These are phyloP conservation scores for Plecotus auritus DNA, from an alignment of 2,113 vertebrate species.

Conservation along the genomic window DNA sequence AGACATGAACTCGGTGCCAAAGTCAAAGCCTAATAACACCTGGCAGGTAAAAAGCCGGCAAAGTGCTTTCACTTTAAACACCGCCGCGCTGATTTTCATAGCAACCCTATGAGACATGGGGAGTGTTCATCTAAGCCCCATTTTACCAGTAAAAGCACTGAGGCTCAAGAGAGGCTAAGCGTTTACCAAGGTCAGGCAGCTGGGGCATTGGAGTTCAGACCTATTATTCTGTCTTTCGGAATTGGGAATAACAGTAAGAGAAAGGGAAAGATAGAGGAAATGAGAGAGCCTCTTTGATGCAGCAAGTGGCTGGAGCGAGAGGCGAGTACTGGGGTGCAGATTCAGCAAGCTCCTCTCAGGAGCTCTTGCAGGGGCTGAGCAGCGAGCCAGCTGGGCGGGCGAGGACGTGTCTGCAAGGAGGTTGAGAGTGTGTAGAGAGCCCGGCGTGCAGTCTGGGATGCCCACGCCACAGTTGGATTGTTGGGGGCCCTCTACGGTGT, in stretches of 20 bases:
- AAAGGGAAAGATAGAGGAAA: neutral
- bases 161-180: neutral
- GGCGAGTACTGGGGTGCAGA: neutral
- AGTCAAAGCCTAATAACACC: neutral
- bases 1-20: neutral
- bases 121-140: neutral
- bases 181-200: conserved; percentile 57
- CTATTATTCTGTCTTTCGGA: neutral
- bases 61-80: neutral
- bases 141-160: neutral
- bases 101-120: neutral
- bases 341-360: neutral
- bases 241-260: neutral
- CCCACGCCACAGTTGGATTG: fast-evolving
- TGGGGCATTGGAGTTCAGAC: neutral
- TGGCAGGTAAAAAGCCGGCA: neutral
- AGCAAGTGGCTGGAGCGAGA: neutral
- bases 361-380: neutral
- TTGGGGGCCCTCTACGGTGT: fast-evolving
- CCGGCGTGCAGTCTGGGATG: too few relatives aligned
- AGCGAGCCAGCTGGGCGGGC: neutral
- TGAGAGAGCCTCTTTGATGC: neutral
- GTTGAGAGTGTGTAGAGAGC: neutral
- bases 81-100: neutral
- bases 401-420: neutral